A percentile compares a stretch with the other conserved stretches of the same genome.
Conservation (phyloP, 2,888 invertebrate genomes). For the Subacronicta megacephala region DNA sequence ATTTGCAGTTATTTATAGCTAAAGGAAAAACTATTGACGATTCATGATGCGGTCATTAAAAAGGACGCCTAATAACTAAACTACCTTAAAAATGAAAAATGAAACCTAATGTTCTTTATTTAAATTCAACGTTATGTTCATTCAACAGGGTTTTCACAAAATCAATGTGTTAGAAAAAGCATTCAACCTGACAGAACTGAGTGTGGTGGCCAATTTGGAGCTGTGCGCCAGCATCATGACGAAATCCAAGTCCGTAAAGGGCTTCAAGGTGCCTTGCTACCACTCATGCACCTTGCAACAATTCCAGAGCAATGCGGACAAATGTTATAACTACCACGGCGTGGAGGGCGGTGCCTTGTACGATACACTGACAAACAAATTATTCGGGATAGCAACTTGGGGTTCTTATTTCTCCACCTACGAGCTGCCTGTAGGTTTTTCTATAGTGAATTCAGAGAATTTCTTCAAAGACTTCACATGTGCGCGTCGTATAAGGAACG, state of each 20-base stretch:
- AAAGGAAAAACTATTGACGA: no score
- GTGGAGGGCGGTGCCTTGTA: slow-evolving; percentile 72
- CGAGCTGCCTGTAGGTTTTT: slow-evolving; percentile 74
- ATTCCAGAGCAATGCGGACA: slow-evolving; percentile 23
- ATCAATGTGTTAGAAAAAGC: slow-evolving; percentile 37
- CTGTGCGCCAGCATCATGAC: slow-evolving; percentile 66
- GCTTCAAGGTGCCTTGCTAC: slow-evolving; percentile 73
- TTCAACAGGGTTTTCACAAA: slow-evolving; percentile 57
- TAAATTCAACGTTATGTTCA: neutral
- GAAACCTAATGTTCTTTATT: no score
- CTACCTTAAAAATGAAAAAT: no score
- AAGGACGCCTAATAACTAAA: no score
- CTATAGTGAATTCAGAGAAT: slow-evolving; percentile 67
- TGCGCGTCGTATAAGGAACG: slow-evolving; percentile 65
- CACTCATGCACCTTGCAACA: slow-evolving; percentile 65
- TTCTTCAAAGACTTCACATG: slow-evolving; percentile 71
- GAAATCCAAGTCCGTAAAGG: slow-evolving; percentile 36
- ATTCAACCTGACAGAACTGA: slow-evolving; percentile 62
- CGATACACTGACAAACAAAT: slow-evolving; percentile 51
- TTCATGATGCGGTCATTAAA: no score
- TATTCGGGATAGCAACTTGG: slow-evolving; percentile 78
- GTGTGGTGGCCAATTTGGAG: slow-evolving; percentile 60
- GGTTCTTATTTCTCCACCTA: slow-evolving; percentile 48
- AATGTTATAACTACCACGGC: slow-evolving; percentile 67
- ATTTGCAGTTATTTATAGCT: no score